Base-by-base conservation (phyloP, 1,140 invertebrate species). In the Vanessa atalanta region DNA sequence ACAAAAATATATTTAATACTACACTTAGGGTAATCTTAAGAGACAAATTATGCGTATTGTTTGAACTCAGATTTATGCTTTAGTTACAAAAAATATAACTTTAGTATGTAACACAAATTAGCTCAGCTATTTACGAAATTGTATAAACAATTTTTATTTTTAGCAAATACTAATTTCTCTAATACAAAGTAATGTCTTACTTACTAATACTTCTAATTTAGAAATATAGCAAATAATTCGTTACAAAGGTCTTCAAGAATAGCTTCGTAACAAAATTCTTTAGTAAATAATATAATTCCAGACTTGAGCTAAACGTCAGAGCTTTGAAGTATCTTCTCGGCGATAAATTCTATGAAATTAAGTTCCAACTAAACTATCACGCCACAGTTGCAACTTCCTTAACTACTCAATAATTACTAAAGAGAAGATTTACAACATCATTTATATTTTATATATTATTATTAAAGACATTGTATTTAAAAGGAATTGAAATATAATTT, bases 331-430 rank as follows among this genome's bases (percentile, higher is more conserved):
- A 70, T 26, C 57, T 61, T 23, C 50, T 14, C 43, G 55, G 53
- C 51, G 66, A 65, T 69, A 69, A 73, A 69, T 68, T 68, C 31
- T 37, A 37, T 26, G 9, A 7, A 47, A 47, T 23, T 53, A 74
- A 71, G 61, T 71, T 74, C 48, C 37, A 51, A 23, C 53, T 43
- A 47, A 69, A 69, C 72, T 69, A 74, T 65, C 37, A 63, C 14
- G 47, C 20, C 50, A 60, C 51, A 64, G 66, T 63, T 55, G 63
- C 23, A 65, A 55, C 66, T 50, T 37, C 11, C 50, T 73, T 69
- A 69, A 61, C 66, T 74, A 14, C 57, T 65, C 20, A 65, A 55
- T 60, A 48, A 72, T 47, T 72, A 61, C 23, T 50, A 47, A 60
- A 72, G 8, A 66, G 13, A 20, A n/a, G 47, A 53, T 66, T 50